These are phyloP conservation scores for Ctenosaura bakeri DNA, from an alignment of 2,797 vertebrate species.

Conservation along the genomic window DNA sequence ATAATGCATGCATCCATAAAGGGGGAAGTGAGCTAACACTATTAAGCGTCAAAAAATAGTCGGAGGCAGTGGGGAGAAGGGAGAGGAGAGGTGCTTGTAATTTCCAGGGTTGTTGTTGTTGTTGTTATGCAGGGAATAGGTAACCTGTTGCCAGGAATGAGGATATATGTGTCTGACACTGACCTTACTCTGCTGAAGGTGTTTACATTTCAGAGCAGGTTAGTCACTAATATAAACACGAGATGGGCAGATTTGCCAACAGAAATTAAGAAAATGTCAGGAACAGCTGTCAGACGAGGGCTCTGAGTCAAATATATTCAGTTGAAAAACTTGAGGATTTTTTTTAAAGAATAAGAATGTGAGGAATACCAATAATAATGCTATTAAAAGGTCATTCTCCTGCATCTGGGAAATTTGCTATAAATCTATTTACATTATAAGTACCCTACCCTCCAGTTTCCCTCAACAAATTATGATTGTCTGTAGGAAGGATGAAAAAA, in stretches of 20 bases:
- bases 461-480: too few relatives aligned
- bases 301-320: slow-evolving; percentile 40
- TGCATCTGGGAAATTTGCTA: background rate
- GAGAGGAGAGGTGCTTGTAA: background rate
- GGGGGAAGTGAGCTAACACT: slow-evolving; percentile 28
- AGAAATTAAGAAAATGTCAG: slow-evolving; percentile 65
- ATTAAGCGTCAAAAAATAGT: slow-evolving; percentile 60
- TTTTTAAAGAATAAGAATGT: background rate
- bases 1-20: slow-evolving; percentile 51
- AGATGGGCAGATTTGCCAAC: slow-evolving; percentile 52
- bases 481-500: too few relatives aligned
- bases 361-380: background rate
- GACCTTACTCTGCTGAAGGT: background rate
- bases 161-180: slow-evolving; percentile 51
- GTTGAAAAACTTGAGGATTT: background rate
- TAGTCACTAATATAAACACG: slow-evolving; percentile 63
- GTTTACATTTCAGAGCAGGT: slow-evolving; percentile 61
- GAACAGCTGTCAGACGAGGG: slow-evolving; percentile 46
- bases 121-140: slow-evolving; percentile 47
- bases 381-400: background rate
- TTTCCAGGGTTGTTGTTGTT: background rate
- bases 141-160: slow-evolving; percentile 59
- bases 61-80: background rate
- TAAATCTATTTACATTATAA: slow-evolving; percentile 20
- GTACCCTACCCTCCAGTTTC: background rate